phyloP scores from a whole-genome alignment of 2,888 invertebrate species.

The Phyllotreta cruciferae region DNA sequence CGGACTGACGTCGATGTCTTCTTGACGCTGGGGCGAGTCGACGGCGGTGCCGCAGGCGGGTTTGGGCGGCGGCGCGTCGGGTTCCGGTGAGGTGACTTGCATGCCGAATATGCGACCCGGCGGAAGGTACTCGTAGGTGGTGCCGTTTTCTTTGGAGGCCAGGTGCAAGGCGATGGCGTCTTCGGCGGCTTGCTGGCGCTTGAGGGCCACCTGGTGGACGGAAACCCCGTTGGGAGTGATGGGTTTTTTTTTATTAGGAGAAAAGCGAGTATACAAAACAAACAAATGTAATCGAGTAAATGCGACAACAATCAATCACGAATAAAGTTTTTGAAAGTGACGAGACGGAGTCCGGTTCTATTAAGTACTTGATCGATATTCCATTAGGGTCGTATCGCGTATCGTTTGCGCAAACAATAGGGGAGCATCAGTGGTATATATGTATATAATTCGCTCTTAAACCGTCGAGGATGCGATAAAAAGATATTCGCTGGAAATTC shows the following conservation, averaged over 20 bases:
- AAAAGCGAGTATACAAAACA: not conserved
- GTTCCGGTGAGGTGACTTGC: constrained; percentile 79
- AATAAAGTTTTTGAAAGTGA: not conserved
- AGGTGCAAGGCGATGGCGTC: constrained; percentile 94
- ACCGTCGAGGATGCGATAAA: not conserved
- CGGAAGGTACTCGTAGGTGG: constrained; percentile 75
- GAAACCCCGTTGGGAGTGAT: no score
- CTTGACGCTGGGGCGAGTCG: constrained; percentile 31
- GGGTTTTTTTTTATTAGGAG: no score
- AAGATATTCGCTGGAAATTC: not conserved
- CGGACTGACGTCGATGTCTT: constrained; percentile 66
- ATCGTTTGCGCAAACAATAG: constrained; percentile 49
- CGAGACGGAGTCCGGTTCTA: constrained; percentile 40
- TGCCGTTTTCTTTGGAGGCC: constrained; percentile 83
- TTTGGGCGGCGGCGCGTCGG: constrained; percentile 40
- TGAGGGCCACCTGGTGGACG: constrained; percentile 85
- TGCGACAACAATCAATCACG: constrained; percentile 27
- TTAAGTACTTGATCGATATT: constrained; percentile 57
- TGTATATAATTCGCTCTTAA: constrained; percentile 17
- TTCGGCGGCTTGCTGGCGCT: constrained; percentile 96
- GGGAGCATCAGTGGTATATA: constrained; percentile 29
- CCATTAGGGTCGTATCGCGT: constrained; percentile 57
- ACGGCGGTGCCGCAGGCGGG: constrained; percentile 29
- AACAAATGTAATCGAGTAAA: constrained; percentile 2
- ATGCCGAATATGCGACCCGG: constrained; percentile 92